Evolutionary conservation across 2,113 vertebrate genomes (phyloP).

Genomic region (Phylloscopus trochilus): DNA sequence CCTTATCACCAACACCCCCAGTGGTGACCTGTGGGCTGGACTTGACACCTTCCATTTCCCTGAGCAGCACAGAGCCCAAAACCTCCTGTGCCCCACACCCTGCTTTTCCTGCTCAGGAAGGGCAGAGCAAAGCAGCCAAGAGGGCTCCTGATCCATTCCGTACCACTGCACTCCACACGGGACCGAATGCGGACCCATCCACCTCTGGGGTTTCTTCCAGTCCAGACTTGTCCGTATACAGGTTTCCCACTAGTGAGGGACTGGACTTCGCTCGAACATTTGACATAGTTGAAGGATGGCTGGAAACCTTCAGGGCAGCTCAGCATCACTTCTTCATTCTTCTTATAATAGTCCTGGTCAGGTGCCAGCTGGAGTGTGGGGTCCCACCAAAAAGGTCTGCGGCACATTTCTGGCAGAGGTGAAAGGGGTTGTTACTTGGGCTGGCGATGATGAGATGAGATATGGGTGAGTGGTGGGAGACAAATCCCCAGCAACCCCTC

Average conservation of each 20-base stretch:
- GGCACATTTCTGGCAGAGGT: not conserved
- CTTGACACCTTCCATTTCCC: not conserved
- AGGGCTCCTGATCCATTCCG: not conserved
- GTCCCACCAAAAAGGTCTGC: not conserved
- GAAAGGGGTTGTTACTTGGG: not conserved
- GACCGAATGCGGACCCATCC: not conserved
- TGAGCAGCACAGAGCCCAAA: not conserved
- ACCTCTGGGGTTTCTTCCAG: not conserved
- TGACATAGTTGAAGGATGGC: not conserved
- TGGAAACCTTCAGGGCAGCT: not conserved
- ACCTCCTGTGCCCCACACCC: not conserved
- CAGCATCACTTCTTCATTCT: not conserved
- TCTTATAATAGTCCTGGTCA: not conserved
- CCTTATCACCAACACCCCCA: rapidly evolving
- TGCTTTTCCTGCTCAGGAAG: not conserved
- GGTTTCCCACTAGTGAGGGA: not conserved
- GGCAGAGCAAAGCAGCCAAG: not conserved
- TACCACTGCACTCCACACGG: not conserved
- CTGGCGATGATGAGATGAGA: too few relatives aligned
- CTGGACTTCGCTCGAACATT: not conserved
- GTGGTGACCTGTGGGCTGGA: not conserved
- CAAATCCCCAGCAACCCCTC: not conserved
- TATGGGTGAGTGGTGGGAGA: not conserved
- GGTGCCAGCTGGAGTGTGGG: not conserved
- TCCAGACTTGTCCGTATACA: not conserved